A percentile compares a stretch with the other conserved stretches of the same genome.
phyloP scores from a whole-genome alignment of 2,797 vertebrate species.

The Labeo calbasu region DNA sequence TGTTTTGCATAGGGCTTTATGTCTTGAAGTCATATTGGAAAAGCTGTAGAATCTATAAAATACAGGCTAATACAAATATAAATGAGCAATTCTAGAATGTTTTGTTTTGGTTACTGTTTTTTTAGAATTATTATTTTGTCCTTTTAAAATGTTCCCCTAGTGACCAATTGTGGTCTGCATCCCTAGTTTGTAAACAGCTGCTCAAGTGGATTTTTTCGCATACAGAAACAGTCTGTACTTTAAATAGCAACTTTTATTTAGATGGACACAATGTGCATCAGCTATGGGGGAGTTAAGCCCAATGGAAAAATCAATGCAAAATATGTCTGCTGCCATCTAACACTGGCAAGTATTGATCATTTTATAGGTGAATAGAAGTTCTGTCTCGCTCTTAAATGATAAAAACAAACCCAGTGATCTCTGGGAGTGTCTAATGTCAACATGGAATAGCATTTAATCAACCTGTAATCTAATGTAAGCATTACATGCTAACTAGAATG shows the following conservation, averaged over 20 bases:
- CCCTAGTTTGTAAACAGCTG: background rate
- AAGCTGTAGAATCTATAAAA: background rate
- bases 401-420: background rate
- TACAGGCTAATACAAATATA: background rate
- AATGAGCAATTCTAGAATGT: background rate
- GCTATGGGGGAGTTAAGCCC: constrained; percentile 28
- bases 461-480: background rate
- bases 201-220: background rate
- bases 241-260: constrained; percentile 23
- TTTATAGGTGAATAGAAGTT: constrained; percentile 38
- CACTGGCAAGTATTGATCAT: constrained; percentile 46
- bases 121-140: background rate
- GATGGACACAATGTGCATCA: constrained; percentile 10
- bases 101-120: background rate
- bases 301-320: constrained; percentile 58
- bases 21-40: background rate
- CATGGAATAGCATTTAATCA: background rate
- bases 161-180: background rate
- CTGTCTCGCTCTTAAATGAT: constrained; percentile 30
- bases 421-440: background rate
- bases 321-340: constrained; percentile 48
- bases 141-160: background rate
- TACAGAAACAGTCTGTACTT: constrained; percentile 9
- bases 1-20: background rate
- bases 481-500: background rate